Percentiles rank a stretch among this genome's conserved stretches.
These are phyloP conservation scores for Nemurella pictetii DNA, from an alignment of 2,888 invertebrate genomes.

Conservation along the genomic window DNA sequence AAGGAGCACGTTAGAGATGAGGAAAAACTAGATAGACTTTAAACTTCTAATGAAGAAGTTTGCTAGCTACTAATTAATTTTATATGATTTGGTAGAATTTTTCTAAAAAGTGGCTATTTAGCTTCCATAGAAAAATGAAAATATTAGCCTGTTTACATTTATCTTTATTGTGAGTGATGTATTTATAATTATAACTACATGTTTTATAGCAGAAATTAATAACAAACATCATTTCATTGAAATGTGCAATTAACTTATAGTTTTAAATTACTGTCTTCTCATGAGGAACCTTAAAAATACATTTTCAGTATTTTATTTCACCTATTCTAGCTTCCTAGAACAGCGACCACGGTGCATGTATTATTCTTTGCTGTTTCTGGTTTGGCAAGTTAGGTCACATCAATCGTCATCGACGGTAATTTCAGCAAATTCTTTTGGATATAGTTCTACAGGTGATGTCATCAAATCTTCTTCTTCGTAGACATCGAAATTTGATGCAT, in stretches of 20 bases:
- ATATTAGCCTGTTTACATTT: not conserved
- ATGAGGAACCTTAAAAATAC: not conserved
- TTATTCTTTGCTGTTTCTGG: not conserved
- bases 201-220: not conserved
- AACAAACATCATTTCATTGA: not conserved
- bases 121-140: too few species aligned
- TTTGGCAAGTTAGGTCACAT: not conserved
- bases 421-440: constrained; percentile 27
- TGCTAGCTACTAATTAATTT: too few species aligned
- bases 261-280: constrained; percentile 5
- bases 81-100: too few species aligned
- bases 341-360: not conserved
- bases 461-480: constrained; percentile 32
- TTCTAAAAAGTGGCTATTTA: too few species aligned
- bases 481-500: constrained; percentile 31
- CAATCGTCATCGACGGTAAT: not conserved
- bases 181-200: not conserved
- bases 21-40: too few species aligned
- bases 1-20: too few species aligned
- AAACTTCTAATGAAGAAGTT: too few species aligned
- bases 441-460: constrained; percentile 15
- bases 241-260: not conserved
- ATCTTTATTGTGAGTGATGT: not conserved
- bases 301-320: not conserved
- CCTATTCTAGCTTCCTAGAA: not conserved